A percentile compares a stretch with the other conserved stretches of the same genome.
Conservation (phyloP, 2,888 invertebrate genomes). For the Sphecodes monilicornis region DNA sequence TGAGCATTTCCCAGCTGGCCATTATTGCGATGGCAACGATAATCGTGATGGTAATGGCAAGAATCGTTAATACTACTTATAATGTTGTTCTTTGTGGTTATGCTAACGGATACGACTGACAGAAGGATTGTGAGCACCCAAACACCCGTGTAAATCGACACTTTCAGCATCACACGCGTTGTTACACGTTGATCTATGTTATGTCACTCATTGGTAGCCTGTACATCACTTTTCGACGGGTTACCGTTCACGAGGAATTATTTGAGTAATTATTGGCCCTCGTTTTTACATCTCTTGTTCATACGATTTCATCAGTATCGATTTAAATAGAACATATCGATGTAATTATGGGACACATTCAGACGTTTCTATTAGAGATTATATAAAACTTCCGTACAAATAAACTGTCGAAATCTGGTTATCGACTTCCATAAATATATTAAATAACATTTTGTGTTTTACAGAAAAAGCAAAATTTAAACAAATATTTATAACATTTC, state of each 20-base stretch:
- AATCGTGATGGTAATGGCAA: background rate
- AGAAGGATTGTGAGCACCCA: conserved; percentile 61
- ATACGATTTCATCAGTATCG: conserved; percentile 11
- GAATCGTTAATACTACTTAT: background rate
- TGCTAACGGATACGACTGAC: conserved; percentile 33
- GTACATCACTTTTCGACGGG: conserved; percentile 16
- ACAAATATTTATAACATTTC: too few species aligned
- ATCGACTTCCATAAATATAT: too few species aligned
- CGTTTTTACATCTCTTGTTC: conserved; percentile 14
- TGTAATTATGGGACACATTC: background rate
- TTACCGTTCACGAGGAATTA: conserved; percentile 18
- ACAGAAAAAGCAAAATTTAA: too few species aligned
- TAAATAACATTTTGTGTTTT: too few species aligned
- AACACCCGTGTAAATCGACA: conserved; percentile 42
- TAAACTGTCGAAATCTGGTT: too few species aligned
- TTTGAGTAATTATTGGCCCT: conserved; percentile 20
- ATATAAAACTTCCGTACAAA: too few species aligned
- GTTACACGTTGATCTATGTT: conserved; percentile 27
- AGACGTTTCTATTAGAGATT: background rate
- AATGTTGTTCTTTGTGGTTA: conserved; percentile 48
- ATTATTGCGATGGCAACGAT: background rate
- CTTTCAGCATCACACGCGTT: conserved; percentile 71
- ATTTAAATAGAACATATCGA: conserved; percentile 9
- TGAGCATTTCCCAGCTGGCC: background rate
- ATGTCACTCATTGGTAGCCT: conserved; percentile 1